These are phyloP conservation scores for Bombus impatiens DNA, from an alignment of 1,140 invertebrate genomes.

Conservation along the genomic window DNA sequence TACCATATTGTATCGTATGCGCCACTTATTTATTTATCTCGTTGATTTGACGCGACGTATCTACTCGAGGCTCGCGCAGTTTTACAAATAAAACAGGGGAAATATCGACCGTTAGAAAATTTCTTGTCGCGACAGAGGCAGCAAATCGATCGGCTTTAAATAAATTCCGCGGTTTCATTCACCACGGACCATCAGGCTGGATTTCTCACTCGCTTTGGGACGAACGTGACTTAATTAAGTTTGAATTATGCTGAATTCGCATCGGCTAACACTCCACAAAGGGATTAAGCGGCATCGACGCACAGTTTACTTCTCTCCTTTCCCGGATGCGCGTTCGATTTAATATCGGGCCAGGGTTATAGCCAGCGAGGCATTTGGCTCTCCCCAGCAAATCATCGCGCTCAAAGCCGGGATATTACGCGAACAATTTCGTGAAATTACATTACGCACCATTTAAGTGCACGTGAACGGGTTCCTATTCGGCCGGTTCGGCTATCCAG, in stretches of 20 bases:
- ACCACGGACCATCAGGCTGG: not conserved
- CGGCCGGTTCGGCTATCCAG: not conserved
- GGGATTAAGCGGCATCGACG: conserved; percentile 15
- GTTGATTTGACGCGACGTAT: not conserved
- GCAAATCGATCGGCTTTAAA: conserved; percentile 6
- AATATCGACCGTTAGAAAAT: too few relatives aligned
- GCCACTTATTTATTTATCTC: not conserved
- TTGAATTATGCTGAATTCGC: conserved; percentile 20
- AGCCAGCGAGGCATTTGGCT: not conserved
- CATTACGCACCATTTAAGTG: conserved; percentile 16
- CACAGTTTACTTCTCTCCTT: conserved; percentile 24
- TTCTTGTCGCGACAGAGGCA: not conserved
- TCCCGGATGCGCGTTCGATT: conserved; percentile 16
- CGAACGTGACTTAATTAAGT: conserved; percentile 5
- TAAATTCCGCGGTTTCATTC: conserved; percentile 4
- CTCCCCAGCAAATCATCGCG: not conserved
- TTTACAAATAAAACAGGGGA: too few relatives aligned
- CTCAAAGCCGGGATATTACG: conserved; percentile 26
- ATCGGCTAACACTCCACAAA: conserved; percentile 12
- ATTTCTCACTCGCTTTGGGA: not conserved
- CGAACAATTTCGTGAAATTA: conserved; percentile 32
- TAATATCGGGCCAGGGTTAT: conserved; percentile 21
- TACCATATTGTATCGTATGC: too few relatives aligned
- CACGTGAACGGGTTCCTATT: conserved; percentile 1
- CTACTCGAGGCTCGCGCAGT: not conserved